These are phyloP conservation scores for Diadumene lineata DNA, from an alignment of 92 coral and sea anemone genomes.

Conservation along the genomic window DNA sequence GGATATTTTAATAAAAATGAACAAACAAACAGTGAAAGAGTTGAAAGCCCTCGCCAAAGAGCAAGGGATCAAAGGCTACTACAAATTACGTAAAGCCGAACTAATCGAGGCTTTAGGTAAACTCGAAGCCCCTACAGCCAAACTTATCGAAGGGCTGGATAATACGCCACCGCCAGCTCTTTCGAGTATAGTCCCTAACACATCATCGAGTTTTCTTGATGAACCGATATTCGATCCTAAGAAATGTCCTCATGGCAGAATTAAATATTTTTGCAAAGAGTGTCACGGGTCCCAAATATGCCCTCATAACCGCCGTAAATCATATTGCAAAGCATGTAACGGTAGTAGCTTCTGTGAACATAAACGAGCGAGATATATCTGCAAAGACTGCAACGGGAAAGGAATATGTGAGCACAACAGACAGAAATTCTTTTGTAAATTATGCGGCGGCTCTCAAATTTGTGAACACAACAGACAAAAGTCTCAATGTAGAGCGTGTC, in stretches of 20 bases:
- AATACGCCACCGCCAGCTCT: not conserved
- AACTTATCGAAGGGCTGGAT: conserved; percentile 3
- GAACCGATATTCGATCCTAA: conserved; percentile 16
- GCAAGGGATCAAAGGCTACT: conserved; percentile 30
- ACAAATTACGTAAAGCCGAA: conserved; percentile 30
- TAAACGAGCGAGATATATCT: conserved; percentile 35
- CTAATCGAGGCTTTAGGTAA: conserved; percentile 29
- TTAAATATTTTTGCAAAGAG: conserved; percentile 35
- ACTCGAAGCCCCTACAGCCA: not conserved
- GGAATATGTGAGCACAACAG: conserved; percentile 46
- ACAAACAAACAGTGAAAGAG: conserved; percentile 26
- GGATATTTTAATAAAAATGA: conserved; percentile 18
- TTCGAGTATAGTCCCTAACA: not conserved
- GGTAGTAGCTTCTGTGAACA: conserved; percentile 48
- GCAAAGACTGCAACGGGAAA: conserved; percentile 41
- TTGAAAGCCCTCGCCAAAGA: conserved; percentile 57
- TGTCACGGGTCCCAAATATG: conserved; percentile 33
- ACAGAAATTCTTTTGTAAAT: conserved; percentile 43
- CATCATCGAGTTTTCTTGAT: conserved; percentile 25
- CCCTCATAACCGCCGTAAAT: conserved; percentile 38
- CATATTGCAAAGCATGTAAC: conserved; percentile 10
- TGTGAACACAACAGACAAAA: conserved; percentile 50
- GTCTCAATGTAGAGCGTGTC: conserved; percentile 41
- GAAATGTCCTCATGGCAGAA: conserved; percentile 19
- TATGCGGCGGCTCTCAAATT: conserved; percentile 39